Base-by-base conservation (phyloP, 2,888 invertebrate species). In the Monochamus alternatus region DNA sequence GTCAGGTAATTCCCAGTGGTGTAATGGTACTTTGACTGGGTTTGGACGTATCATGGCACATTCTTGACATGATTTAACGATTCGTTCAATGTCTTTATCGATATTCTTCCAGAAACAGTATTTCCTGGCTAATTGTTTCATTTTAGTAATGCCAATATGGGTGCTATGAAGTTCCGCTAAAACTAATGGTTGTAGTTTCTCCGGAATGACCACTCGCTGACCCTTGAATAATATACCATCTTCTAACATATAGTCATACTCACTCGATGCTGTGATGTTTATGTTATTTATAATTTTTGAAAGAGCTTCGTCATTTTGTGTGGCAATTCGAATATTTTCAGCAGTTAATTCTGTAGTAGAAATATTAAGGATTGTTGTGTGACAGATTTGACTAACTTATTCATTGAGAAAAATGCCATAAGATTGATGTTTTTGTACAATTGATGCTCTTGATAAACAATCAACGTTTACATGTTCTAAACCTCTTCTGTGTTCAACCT, bases 1-100 rank as follows among this genome's bases (percentile, higher is more conserved):
- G 22, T 67, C 72, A 3, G 83, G 80, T 63, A 75, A 76, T 62
- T 84, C 81, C 84, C 83, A 84, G 5, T 78, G 79, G 66, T 85
- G 82, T 12, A 74, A 47, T 10, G 43, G 64, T 22, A 74, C 75
- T 69, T 80, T 80, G 64, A 44, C 76, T 62, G 47, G 47, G 7
- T 7, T 47, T 9, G 47, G 47, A 32, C 38, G 38, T 4, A 70
- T 32, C 75, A 64, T 74, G 68, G 69, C 73, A 70, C 78, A 77
- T 62, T 77, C 73, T 76, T 73, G 43, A 64, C 83, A 84, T 44
- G n/a, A 31, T 75, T 77, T 82, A 10, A 75, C 75, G 51, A 78
- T 43, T 8, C 30, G 30, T 64, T 81, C 79, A 12, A 84, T 84
- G 63, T 85, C 82, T 32, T 67, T 76, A 10, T 47, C 47, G 10